A percentile compares a stretch with the other conserved stretches of the same genome.
These are phyloP conservation scores for Pangasius krempfi DNA, from an alignment of 2,797 vertebrate genomes.

Conservation along the genomic window DNA sequence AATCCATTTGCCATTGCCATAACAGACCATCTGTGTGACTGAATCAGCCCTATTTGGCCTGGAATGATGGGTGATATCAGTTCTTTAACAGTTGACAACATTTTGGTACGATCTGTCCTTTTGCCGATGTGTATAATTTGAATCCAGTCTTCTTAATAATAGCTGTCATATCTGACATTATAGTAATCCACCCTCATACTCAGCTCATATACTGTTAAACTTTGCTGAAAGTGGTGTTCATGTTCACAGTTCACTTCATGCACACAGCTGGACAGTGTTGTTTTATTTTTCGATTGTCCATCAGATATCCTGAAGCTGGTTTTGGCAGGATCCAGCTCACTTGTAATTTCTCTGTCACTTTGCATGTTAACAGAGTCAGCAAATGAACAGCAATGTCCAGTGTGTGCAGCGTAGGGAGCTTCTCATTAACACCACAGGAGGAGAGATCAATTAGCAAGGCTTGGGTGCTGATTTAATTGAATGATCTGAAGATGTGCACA, in stretches of 20 bases:
- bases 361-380: conserved; percentile 31
- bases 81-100: neutral
- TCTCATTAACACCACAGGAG: conserved; percentile 58
- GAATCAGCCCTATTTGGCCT: neutral
- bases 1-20: neutral
- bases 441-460: conserved; percentile 66
- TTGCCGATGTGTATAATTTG: neutral
- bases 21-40: neutral
- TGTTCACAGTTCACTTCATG: neutral
- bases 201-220: neutral
- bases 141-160: neutral
- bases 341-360: conserved; percentile 31
- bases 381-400: conserved; percentile 19
- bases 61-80: neutral
- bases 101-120: neutral
- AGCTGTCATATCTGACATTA: neutral
- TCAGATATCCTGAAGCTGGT: conserved; percentile 24
- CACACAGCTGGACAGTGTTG: neutral
- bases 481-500: conserved; percentile 66
- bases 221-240: neutral
- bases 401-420: conserved; percentile 1
- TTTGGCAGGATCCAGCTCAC: conserved; percentile 17
- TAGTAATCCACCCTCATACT: neutral
- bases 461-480: conserved; percentile 63
- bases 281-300: conserved; percentile 26